Evolutionary conservation across 1,140 invertebrate species (phyloP).

Genomic region (Achroia grisella): DNA sequence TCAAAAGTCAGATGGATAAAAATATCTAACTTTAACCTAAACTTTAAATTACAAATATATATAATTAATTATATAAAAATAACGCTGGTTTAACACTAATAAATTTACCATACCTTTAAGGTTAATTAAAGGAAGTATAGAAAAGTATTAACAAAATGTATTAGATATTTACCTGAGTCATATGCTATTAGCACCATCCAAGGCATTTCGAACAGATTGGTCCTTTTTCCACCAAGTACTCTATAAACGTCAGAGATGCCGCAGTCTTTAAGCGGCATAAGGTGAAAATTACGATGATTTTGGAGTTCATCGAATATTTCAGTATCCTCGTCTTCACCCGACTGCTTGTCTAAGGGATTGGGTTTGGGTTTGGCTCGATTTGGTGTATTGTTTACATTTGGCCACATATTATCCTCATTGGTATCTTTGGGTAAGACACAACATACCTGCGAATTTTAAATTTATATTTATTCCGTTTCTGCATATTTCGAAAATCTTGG

Average conservation of each 20-base stretch:
- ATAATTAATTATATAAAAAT: no score
- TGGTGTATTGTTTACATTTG: neutral
- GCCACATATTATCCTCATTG: neutral
- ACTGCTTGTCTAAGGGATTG: neutral
- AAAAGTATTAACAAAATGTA: no score
- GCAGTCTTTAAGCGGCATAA: conserved; percentile 57
- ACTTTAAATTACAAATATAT: no score
- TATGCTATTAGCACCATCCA: conserved; percentile 80
- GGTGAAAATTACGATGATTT: conserved; percentile 72
- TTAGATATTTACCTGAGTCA: conserved; percentile 41
- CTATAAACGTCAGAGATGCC: conserved; percentile 49
- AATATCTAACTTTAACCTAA: no score
- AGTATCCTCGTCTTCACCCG: neutral
- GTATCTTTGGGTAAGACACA: neutral
- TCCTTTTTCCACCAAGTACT: conserved; percentile 75
- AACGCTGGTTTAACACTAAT: no score
- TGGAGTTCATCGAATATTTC: conserved; percentile 43
- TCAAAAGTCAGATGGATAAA: no score
- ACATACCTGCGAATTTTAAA: neutral
- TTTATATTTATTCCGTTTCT: no score
- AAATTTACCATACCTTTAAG: no score
- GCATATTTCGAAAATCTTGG: no score
- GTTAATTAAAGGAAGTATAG: no score
- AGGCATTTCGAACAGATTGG: conserved; percentile 76
- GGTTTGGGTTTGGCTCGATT: neutral